These are phyloP conservation scores for Lycia hirtaria DNA, from an alignment of 2,888 invertebrate genomes.

Conservation along the genomic window DNA sequence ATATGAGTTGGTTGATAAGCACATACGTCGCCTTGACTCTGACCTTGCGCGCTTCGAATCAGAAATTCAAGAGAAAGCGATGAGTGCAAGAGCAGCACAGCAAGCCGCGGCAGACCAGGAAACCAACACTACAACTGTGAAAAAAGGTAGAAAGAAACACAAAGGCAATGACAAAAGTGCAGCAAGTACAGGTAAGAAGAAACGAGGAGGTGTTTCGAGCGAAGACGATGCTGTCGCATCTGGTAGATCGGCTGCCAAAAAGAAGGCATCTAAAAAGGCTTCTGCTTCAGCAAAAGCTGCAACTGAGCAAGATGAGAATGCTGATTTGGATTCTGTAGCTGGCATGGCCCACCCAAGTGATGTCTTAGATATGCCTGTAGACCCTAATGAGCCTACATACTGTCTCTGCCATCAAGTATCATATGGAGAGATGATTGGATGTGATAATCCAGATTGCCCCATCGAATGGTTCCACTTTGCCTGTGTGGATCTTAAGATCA, in stretches of 20 bases:
- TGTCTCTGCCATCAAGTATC: conserved; percentile 99
- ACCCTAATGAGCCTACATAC: conserved; percentile 99
- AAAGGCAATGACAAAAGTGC: conserved; percentile 74
- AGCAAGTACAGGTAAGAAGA: conserved; percentile 78
- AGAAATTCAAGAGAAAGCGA: conserved; percentile 97
- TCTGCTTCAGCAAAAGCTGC: conserved; percentile 65
- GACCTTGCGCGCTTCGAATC: conserved; percentile 98
- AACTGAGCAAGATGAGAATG: conserved; percentile 77
- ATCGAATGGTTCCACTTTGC: conserved; percentile 99
- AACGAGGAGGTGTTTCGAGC: conserved; percentile 83
- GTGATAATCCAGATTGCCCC: conserved; percentile 95
- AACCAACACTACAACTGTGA: conserved; percentile 70
- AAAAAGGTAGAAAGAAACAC: conserved; percentile 80
- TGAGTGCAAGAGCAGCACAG: conserved; percentile 88
- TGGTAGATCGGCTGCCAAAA: conserved; percentile 74
- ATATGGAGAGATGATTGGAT: conserved; percentile 98
- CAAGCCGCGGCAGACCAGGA: conserved; percentile 80
- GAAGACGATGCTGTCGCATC: conserved; percentile 75
- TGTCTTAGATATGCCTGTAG: conserved; percentile 95
- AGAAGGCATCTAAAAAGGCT: conserved; percentile 74
- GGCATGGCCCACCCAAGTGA: conserved; percentile 94
- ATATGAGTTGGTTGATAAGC: conserved; percentile 99
- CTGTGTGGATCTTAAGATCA: conserved; percentile 95
- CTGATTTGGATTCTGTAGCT: conserved; percentile 80
- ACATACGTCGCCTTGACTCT: conserved; percentile 97